Percentiles rank a stretch among this genome's conserved stretches.
These are phyloP conservation scores for Lethrus apterus DNA, from an alignment of 1,140 invertebrate species.

Conservation along the genomic window DNA sequence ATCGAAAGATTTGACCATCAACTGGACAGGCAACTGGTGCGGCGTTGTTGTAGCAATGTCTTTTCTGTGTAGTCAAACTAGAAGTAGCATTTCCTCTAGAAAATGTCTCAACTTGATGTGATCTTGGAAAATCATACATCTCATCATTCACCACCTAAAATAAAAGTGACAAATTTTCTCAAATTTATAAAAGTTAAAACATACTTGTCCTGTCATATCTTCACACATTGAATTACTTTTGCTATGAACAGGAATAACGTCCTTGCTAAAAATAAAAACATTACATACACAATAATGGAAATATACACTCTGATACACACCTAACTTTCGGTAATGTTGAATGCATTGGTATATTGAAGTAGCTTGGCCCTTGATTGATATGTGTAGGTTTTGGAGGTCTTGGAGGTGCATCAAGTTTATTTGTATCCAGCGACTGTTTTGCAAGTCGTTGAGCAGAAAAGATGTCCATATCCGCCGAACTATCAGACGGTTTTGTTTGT, in stretches of 20 bases:
- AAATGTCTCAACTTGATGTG: constrained; percentile 46
- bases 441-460: constrained; percentile 50
- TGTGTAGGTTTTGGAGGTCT: constrained; percentile 70
- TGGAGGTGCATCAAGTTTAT: constrained; percentile 48
- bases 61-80: constrained; percentile 28
- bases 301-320: constrained; percentile 16
- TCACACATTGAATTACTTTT: too few relatives aligned
- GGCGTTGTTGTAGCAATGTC: constrained; percentile 67
- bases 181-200: too few relatives aligned
- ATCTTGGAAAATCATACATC: constrained; percentile 65
- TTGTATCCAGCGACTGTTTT: constrained; percentile 29
- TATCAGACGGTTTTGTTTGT: constrained; percentile 43
- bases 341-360: constrained; percentile 44
- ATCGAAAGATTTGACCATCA: constrained; percentile 51
- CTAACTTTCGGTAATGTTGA: constrained; percentile 19
- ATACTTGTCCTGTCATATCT: too few relatives aligned
- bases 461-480: constrained; percentile 48
- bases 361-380: constrained; percentile 45
- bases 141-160: constrained; percentile 49
- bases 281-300: too few relatives aligned
- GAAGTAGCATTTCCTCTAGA: constrained; percentile 26
- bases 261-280: too few relatives aligned
- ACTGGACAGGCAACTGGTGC: constrained; percentile 45
- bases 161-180: too few relatives aligned
- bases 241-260: too few relatives aligned